Evolutionary conservation across 1,140 invertebrate species (phyloP).

Genomic region (Metaphire vulgaris): DNA sequence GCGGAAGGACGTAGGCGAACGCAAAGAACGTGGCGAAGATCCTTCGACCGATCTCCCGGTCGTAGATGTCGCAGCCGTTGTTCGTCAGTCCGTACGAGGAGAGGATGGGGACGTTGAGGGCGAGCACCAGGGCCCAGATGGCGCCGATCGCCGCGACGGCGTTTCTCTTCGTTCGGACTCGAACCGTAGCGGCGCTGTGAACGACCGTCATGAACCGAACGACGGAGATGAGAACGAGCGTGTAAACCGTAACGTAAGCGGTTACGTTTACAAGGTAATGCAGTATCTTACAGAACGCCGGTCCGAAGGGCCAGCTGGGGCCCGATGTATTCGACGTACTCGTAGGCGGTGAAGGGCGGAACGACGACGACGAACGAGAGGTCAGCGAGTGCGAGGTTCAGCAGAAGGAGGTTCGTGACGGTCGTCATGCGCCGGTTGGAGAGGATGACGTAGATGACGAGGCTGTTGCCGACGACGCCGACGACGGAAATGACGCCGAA

Average conservation of each 20-base stretch:
- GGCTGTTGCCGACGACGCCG: too few relatives aligned
- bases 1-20: conserved; percentile 4
- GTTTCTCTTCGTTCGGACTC: conserved; percentile 16
- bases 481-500: too few relatives aligned
- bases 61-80: background rate
- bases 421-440: conserved; percentile 53
- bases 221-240: conserved; percentile 81
- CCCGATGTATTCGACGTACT: conserved; percentile 18
- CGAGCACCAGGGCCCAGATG: conserved; percentile 17
- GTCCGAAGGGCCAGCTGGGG: conserved; percentile 29
- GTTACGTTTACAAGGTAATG: conserved; percentile 58
- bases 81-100: background rate
- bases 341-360: conserved; percentile 29
- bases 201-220: conserved; percentile 57
- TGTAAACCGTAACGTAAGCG: conserved; percentile 84
- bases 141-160: background rate
- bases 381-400: conserved; percentile 67
- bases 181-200: conserved; percentile 8
- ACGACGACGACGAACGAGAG: conserved; percentile 49
- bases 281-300: conserved; percentile 29
- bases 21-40: conserved; percentile 15
- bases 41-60: background rate
- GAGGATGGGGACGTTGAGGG: conserved; percentile 16
- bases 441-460: conserved; percentile 55
- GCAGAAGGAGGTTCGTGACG: conserved; percentile 65